Evolutionary conservation across 2,113 vertebrate genomes (phyloP), one percentile per base, ranked within the genome.

Genomic region (Aleadryas rufinucha): DNA sequence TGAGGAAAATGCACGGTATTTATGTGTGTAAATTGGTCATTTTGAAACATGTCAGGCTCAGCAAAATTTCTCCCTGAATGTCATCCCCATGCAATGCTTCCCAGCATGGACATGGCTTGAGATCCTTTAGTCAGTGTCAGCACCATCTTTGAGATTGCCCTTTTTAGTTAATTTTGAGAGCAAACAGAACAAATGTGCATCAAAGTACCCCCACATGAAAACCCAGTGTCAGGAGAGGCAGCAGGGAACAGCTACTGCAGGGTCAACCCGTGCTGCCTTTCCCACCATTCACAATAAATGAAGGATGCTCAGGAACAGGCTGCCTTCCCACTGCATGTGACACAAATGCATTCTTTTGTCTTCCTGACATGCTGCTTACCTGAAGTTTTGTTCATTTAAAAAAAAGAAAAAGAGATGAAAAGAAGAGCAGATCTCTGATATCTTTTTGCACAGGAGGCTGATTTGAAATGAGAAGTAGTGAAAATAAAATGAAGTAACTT

Each of bases 131-230:
- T 45, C 63, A 23, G 16, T 50, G 53, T 45, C 59, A 80, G 44
- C 31, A 33, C 16, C 1, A 0, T 16, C 72, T 78, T 75, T 0
- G 2, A 83, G 57, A 83, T 3, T 56, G n/a, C 21, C 10, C 8
- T 57, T 89, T 68, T 66, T 39, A 84, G 53, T 42, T 86, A 14
- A 27, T 85, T 92, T 44, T 82, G 39, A 84, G 59, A 71, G 33
- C 22, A 66, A 71, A 71, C 39, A 84, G 54, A 90, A 37, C 33
- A 59, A 87, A 80, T 12, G 9, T 7, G 15, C 20, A 72, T 4
- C 23, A 31, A 78, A 74, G 35, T 39, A 81, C 6, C 16, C n/a
- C 39, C 39, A 66, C 16, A 47, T 6, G 42, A 59, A 81, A 83
- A 30, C 16, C 20, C 56, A 49, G 21, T 16, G 59, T 50, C 41